Evolutionary conservation across 2,888 invertebrate species (phyloP), one percentile per base, ranked within the genome.

Genomic region (Caenorhabditis panamensis): DNA sequence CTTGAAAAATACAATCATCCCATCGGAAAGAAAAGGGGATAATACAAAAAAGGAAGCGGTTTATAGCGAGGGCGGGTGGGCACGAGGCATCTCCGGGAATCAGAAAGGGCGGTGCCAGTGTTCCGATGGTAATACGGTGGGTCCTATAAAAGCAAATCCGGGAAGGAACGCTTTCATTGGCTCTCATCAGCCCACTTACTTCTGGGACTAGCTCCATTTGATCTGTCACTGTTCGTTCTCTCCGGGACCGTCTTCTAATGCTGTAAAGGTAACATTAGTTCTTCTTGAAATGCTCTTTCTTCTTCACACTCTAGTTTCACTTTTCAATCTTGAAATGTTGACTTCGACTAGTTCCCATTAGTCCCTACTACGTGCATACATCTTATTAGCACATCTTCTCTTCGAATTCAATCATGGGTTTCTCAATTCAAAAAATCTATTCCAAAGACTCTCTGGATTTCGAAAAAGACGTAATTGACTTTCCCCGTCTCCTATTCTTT

Each of bases 391-490:
- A n/a, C n/a, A n/a, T n/a, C n/a, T n/a, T n/a, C n/a, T n/a, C n/a
- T n/a, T n/a, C n/a, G n/a, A n/a, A n/a, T n/a, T n/a, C n/a, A n/a
- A n/a, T n/a, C n/a, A n/a, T n/a, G n/a, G n/a, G 36, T 36, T 36
- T 36, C 36, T 36, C 36, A n/a, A n/a, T 36, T 36, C 36, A 36
- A 36, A 36, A 36, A 41, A 41, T 13, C 16, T 16, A 41, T 11
- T 41, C 41, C 41, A 16, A 41, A 41, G 9, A 41, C 9, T 36
- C 36, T 11, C 6, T 26, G 56, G 18, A 37, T 20, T 37, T 58
- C 16, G 41, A 18, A 58, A 67, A 53, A 67, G 56, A 58, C 56
- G 56, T 67, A 56, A 67, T 67, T 67, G 67, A 67, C 47, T 67
- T 31, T 28, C 28, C 18, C 54, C 24, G 18, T 63, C 49, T 36